A percentile compares a stretch with the other conserved stretches of the same genome.
Conservation (phyloP, 2,888 invertebrate genomes). For the Malacosoma neustria region DNA sequence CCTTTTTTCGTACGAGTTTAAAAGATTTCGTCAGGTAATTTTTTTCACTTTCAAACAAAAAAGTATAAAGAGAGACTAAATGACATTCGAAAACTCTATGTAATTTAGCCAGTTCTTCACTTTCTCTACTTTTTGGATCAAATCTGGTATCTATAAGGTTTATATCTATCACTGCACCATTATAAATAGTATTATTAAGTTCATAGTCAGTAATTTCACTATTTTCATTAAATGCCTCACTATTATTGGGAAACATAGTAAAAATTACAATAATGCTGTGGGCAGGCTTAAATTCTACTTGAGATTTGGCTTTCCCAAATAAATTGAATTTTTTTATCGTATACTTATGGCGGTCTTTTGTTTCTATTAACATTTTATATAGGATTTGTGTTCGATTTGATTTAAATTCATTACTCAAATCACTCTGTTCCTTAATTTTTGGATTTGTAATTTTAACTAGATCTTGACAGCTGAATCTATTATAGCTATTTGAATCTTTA, state of each 20-base stretch:
- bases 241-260: slow-evolving; percentile 25
- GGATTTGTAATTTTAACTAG: slow-evolving; percentile 3
- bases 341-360: slow-evolving; percentile 35
- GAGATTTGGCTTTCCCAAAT: slow-evolving; percentile 19
- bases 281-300: slow-evolving; percentile 12
- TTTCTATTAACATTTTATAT: slow-evolving; percentile 34
- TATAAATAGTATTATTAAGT: slow-evolving; percentile 24
- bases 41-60: slow-evolving; percentile 32
- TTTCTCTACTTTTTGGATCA: slow-evolving; percentile 16
- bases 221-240: slow-evolving; percentile 6
- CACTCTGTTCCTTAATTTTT: slow-evolving; percentile 8
- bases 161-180: slow-evolving; percentile 34
- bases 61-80: slow-evolving; percentile 39
- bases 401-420: slow-evolving; percentile 4
- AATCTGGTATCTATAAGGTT: slow-evolving; percentile 40
- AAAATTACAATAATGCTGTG: slow-evolving; percentile 44
- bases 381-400: slow-evolving; percentile 26
- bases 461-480: slow-evolving; percentile 17
- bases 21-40: slow-evolving; percentile 36
- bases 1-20: slow-evolving; percentile 34
- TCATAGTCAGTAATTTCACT: slow-evolving; percentile 18
- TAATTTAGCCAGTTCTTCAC: slow-evolving; percentile 11
- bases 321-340: slow-evolving; percentile 36
- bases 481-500: slow-evolving; percentile 13
- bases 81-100: slow-evolving; percentile 27